Evolutionary conservation across 2,888 invertebrate genomes (phyloP), one percentile per base, ranked within the genome.

Genomic region (Flexamia atlantica): DNA sequence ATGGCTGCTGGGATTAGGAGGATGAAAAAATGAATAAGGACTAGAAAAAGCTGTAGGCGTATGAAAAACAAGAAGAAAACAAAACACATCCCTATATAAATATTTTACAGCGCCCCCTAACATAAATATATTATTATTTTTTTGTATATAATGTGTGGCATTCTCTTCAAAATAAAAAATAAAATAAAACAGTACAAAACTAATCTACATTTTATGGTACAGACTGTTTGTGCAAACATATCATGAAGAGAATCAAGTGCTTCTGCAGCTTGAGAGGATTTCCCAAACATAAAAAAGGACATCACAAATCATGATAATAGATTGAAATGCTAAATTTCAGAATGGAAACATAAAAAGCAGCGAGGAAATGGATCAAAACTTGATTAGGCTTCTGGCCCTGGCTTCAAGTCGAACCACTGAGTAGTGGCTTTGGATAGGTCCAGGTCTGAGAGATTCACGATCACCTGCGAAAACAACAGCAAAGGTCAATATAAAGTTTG

Each of bases 321-420:
- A 53, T 53, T 23, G 23, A 53, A 53, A 46, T 46, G 20, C 53
- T 53, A 20, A 4, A 53, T 23, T 5, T 53, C 23, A 53, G 53
- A 23, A 53, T 4, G 20, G 2, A 23, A 53, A 53, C 9, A 23
- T 46, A 23, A 23, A 53, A 53, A 53, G 53, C 53, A 46, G 46
- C 23, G 14, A 4, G 53, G 20, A 23, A 53, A 53, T 53, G 23
- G 10, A 23, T 53, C 20, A 53, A 20, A 20, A 46, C 23, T 23
- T 20, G 20, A 23, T 64, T 82, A 82, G 50, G 72, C 28, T 20
- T 82, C 84, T 0, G n/a, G 76, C 7, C 57, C 94, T 4, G 94
- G 94, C 89, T 93, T 90, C 74, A 95, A 90, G 88, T 95, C 95
- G 88, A 93, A 95, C 96, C 96, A 96, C 87, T 93, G 91, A 2